Percentiles rank a stretch among this genome's conserved stretches.
Conservation (phyloP, 2,888 invertebrate species). For the Mermis nigrescens region DNA sequence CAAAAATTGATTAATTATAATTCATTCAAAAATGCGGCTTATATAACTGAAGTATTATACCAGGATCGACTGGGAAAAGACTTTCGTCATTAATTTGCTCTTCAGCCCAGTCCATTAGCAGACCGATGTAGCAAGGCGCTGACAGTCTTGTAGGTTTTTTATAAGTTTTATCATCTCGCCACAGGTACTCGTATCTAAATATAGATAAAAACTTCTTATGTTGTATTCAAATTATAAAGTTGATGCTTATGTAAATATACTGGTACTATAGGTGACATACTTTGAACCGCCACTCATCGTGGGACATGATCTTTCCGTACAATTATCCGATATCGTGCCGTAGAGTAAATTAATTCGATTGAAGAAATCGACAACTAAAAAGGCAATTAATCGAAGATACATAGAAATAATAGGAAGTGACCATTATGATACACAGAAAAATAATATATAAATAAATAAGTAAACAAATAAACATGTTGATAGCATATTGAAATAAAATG, state of each 20-base stretch:
- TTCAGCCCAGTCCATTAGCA: conserved; percentile 79
- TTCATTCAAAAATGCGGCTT: background rate
- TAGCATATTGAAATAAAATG: too few relatives aligned
- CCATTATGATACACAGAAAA: too few relatives aligned
- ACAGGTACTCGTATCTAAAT: conserved; percentile 57
- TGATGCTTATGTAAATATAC: too few relatives aligned
- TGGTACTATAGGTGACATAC: too few relatives aligned
- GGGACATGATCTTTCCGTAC: conserved; percentile 60
- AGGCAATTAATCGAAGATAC: background rate
- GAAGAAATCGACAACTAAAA: conserved; percentile 73
- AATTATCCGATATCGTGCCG: conserved; percentile 58
- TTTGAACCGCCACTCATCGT: conserved; percentile 72
- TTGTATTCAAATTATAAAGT: background rate
- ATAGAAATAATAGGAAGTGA: background rate
- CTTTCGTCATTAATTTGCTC: conserved; percentile 67
- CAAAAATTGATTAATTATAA: background rate
- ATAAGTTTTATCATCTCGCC: conserved; percentile 64
- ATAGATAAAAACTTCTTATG: background rate
- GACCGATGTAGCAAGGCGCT: conserved; percentile 58
- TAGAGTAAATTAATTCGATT: conserved; percentile 78
- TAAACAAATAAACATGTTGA: too few relatives aligned
- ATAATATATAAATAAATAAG: too few relatives aligned
- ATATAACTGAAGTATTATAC: conserved; percentile 37
- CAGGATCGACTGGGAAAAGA: conserved; percentile 60
- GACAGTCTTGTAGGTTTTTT: conserved; percentile 54